These are phyloP conservation scores for Drosophila asahinai DNA, from an alignment of 1,140 invertebrate species.

Conservation along the genomic window DNA sequence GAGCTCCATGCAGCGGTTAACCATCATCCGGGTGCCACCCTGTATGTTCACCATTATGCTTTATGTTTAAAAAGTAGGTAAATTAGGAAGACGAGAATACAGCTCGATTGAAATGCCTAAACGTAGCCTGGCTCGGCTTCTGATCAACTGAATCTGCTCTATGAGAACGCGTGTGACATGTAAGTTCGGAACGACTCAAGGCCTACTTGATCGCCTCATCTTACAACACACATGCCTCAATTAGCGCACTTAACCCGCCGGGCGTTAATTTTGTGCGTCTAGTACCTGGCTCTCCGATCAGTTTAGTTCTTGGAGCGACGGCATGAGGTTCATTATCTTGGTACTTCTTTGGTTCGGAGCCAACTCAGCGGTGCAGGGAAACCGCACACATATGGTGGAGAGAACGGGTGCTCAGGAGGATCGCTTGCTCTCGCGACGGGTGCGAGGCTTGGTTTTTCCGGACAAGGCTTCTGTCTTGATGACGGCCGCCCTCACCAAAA, in stretches of 20 bases:
- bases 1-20: conserved; percentile 49
- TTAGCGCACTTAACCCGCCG: conserved; percentile 48
- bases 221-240: conserved; percentile 15
- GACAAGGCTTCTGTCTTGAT: conserved; percentile 50
- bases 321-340: conserved; percentile 36
- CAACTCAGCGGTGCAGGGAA: not conserved
- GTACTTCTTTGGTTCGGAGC: conserved; percentile 5
- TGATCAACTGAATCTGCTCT: not conserved
- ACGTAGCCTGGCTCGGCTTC: conserved; percentile 17
- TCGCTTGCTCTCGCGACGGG: conserved; percentile 45
- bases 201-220: conserved; percentile 35
- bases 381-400: conserved; percentile 8
- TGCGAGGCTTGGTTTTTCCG: conserved; percentile 59
- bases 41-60: conserved; percentile 48
- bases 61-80: not conserved
- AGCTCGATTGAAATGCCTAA: conserved; percentile 31
- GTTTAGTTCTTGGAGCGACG: conserved; percentile 32
- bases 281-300: conserved; percentile 19
- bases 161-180: conserved; percentile 15
- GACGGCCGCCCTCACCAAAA: conserved; percentile 63
- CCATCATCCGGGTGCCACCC: conserved; percentile 36
- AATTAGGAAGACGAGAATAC: not conserved
- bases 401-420: not conserved
- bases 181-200: conserved; percentile 17
- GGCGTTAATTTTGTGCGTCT: conserved; percentile 27